A percentile compares a stretch with the other conserved stretches of the same genome.
Conservation (phyloP, 2,888 invertebrate species). For the Gari tellinella region DNA sequence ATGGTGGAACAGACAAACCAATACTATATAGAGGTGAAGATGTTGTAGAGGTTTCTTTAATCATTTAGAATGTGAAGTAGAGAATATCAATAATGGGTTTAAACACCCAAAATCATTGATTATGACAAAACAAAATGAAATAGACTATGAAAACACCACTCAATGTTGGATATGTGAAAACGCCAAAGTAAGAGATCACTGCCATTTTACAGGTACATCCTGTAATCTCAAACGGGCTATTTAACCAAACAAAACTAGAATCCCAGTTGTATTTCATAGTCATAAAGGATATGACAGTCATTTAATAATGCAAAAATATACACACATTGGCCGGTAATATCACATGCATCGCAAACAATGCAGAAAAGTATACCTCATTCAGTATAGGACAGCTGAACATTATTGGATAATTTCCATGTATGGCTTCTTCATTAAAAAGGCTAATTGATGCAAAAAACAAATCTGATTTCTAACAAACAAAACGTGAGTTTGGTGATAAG, state of each 20-base stretch:
- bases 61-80: no score
- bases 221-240: constrained; percentile 18
- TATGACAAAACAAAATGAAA: constrained; percentile 26
- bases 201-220: constrained; percentile 34
- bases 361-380: constrained; percentile 28
- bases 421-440: constrained; percentile 19
- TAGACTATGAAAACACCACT: constrained; percentile 21
- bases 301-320: constrained; percentile 31
- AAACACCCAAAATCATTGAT: constrained; percentile 21
- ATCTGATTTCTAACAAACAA: constrained; percentile 19
- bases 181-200: constrained; percentile 35
- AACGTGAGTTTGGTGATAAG: constrained; percentile 9
- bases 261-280: constrained; percentile 36
- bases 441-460: constrained; percentile 24
- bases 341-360: no score
- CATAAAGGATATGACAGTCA: constrained; percentile 33
- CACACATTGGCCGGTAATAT: no score
- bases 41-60: no score
- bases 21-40: constrained; percentile 21
- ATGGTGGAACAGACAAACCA: no score
- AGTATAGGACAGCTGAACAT: constrained; percentile 34
- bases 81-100: constrained; percentile 30
- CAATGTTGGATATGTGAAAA: constrained; percentile 39
- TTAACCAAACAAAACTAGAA: constrained; percentile 27
- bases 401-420: constrained; percentile 33